Evolutionary conservation across 2,113 vertebrate species (phyloP), one percentile per base, ranked within the genome.

Genomic region (Peromyscus californicus): DNA sequence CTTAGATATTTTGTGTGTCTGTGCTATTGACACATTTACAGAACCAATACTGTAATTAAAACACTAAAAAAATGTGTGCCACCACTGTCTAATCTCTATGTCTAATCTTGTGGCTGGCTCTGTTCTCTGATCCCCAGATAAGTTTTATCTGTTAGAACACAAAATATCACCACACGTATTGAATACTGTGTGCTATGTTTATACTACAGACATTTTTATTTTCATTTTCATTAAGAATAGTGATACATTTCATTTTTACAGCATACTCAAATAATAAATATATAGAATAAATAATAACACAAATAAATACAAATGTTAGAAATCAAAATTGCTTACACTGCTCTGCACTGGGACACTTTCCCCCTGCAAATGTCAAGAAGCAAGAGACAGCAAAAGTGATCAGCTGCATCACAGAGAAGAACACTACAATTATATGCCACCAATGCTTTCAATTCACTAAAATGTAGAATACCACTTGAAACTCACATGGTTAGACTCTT

Each of bases 391-490:
- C 4, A 5, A 36, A 33, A 78, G 8, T 61, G 9, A 31, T 24
- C 0, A 45, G 13, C 2, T 54, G 12, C 0, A 2, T 67, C 26
- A 19, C 36, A 70, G 6, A 72, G 33, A 72, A 24, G 2, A 54
- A 39, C 4, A 76, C 1, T 15, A 75, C 36, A 88, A 51, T n/a
- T 80, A 72, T 76, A 4, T 80, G 1, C 48, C n/a, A 89, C 17
- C n/a, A 59, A 54, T 80, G 2, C 57, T 8, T 33, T 5, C 45
- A 61, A 54, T 36, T 90, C 19, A 78, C 1, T 54, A n/a, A 91
- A 89, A 12, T 82, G 36, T 19, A n/a, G 19, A 82, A 2, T 54
- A 74, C 0, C n/a, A 12, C 7, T 21, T 84, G 12, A 78, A 5
- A 3, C 3, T 90, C 91, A 65, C 6, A 39, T 10, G 16, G 3